phyloP scores from a whole-genome alignment of 1,140 invertebrate genomes.

The Drosophila navojoa region DNA sequence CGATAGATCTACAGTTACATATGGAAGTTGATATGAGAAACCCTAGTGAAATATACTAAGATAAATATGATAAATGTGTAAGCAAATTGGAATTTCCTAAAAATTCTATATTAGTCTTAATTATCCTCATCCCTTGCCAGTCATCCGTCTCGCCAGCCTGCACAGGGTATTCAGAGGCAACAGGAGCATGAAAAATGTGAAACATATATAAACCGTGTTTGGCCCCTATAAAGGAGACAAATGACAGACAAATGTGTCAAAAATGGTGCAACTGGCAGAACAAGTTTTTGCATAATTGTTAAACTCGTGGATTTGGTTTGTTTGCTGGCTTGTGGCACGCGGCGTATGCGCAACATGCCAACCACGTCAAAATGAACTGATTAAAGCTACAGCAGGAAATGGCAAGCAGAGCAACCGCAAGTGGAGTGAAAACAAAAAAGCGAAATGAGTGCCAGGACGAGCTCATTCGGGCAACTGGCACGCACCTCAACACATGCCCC shows the following conservation, averaged over 20 bases:
- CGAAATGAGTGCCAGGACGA: neutral
- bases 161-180: no score
- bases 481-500: slow-evolving; percentile 27
- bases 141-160: no score
- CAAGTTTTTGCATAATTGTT: slow-evolving; percentile 49
- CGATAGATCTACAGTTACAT: no score
- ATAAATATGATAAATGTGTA: no score
- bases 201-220: no score
- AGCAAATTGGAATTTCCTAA: no score
- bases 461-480: slow-evolving; percentile 1
- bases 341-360: slow-evolving; percentile 30
- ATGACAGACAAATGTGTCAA: slow-evolving; percentile 72
- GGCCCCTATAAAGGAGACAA: slow-evolving; percentile 47
- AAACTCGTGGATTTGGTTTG: slow-evolving; percentile 11
- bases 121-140: no score
- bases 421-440: neutral
- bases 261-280: slow-evolving; percentile 30
- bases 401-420: neutral
- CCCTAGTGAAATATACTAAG: no score
- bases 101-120: no score
- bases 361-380: slow-evolving; percentile 13
- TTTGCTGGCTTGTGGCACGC: slow-evolving; percentile 10
- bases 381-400: slow-evolving; percentile 5
- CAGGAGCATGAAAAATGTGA: no score
- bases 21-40: no score